Conservation (phyloP, 2,797 vertebrate genomes). For the Taeniopygia guttata region DNA sequence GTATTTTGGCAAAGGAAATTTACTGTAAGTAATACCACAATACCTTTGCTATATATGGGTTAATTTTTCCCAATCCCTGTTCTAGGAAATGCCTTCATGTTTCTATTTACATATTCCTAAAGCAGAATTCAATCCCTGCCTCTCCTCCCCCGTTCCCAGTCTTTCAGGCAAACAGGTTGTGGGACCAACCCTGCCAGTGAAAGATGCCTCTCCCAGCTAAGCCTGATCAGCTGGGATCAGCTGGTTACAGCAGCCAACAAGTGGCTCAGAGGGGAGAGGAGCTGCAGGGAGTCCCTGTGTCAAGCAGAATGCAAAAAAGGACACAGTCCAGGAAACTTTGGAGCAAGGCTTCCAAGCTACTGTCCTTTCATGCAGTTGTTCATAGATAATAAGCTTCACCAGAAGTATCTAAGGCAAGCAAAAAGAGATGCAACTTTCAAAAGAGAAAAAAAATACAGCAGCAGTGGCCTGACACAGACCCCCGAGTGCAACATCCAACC, state of each 20-base stretch:
- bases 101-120: neutral
- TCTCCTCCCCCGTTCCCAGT: neutral
- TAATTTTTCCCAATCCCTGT: neutral
- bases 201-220: neutral
- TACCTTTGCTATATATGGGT: neutral
- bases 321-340: neutral
- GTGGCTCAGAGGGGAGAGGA: neutral
- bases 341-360: neutral
- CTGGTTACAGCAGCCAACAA: neutral
- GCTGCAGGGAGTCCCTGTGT: neutral
- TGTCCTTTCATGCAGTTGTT: neutral
- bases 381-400: neutral
- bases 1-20: neutral
- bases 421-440: neutral
- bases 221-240: slow-evolving; percentile 21
- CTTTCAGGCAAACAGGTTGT: neutral
- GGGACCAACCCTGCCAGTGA: neutral
- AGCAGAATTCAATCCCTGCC: neutral
- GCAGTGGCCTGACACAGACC: neutral
- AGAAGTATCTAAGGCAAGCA: neutral
- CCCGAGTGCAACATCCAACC: accelerated
- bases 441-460: neutral
- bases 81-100: neutral
- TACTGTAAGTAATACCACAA: neutral
- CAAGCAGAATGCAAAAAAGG: neutral